Evolutionary conservation across 2,797 vertebrate species (phyloP), one percentile per base, ranked within the genome.

Genomic region (Vultur gryphus): DNA sequence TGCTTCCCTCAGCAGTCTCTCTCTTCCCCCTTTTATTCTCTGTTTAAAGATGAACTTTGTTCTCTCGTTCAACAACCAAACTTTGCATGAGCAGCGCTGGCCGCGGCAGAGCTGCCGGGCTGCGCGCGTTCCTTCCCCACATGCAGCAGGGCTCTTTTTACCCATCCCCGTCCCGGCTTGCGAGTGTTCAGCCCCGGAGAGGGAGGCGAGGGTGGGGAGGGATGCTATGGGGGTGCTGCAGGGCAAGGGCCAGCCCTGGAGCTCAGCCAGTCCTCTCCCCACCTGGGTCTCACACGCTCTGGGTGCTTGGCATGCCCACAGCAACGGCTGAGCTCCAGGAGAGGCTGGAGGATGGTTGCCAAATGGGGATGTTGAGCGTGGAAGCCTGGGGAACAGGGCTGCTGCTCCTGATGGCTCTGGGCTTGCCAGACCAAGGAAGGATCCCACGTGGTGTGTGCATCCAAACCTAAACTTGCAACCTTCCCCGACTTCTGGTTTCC

Each of bases 221-320:
- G 13, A 80, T 64, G 64, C 24, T 35, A 1, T 3, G 9, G 49
- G 41, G 28, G 11, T 70, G 67, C 58, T 69, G 37, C 28, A 43
- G 55, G 43, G n/a, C 48, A 20, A 24, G 79, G 28, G 20, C 16
- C 51, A 39, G 35, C 51, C 44, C 39, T 3, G 2, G 10, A 46
- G 65, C 48, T 16, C 41, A 17, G 48, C 54, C 39, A n/a, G 33
- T 13, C 55, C 29, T 64, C 43, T 76, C 13, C 28, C 51, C 28
- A 4, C 24, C n/a, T 2, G 25, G 43, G 10, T 33, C 64, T 37
- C 1, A 0, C 29, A 16, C 0, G 0, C 35, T 31, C 9, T 20
- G 33, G 71, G 28, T 7, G 16, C 58, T 48, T 4, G 41, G 18
- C 21, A 9, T 6, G 18, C 13, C 49, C 19, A 4, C 0, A 5